A percentile compares a stretch with the other conserved stretches of the same genome.
Conservation (phyloP, 2,888 invertebrate genomes). For the Campoplex nolae region DNA sequence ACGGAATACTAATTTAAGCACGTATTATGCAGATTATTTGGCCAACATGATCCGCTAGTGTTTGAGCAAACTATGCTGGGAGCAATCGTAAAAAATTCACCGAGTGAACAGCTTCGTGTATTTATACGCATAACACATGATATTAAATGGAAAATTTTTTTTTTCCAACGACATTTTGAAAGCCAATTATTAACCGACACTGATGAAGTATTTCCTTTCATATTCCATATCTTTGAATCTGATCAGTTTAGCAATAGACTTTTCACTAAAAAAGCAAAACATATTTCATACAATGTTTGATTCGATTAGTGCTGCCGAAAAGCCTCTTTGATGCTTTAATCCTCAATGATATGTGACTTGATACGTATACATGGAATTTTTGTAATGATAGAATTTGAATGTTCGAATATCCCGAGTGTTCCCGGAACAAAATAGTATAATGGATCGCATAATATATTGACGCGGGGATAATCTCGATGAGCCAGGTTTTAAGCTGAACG, state of each 20-base stretch:
- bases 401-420: slow-evolving; percentile 2
- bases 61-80: slow-evolving; percentile 17
- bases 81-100: not conserved
- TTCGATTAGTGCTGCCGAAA: not conserved
- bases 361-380: not conserved
- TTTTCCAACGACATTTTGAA: not conserved
- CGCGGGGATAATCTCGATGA: slow-evolving; percentile 22
- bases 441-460: slow-evolving; percentile 17
- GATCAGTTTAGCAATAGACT: not conserved
- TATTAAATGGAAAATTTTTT: not conserved
- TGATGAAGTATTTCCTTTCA: not conserved
- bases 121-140: not conserved
- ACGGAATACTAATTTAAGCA: slow-evolving; percentile 65
- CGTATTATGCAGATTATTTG: slow-evolving; percentile 68
- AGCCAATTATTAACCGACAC: not conserved
- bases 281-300: not conserved
- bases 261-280: not conserved
- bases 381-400: not conserved
- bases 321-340: slow-evolving; percentile 13
- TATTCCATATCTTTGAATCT: not conserved
- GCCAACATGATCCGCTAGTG: slow-evolving; percentile 43
- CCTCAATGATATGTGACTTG: not conserved
- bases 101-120: not conserved
- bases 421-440: slow-evolving; percentile 7
- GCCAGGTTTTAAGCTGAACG: slow-evolving; percentile 26